Base-by-base conservation (phyloP, 1,140 invertebrate genomes). In the Drosophila melanica region DNA sequence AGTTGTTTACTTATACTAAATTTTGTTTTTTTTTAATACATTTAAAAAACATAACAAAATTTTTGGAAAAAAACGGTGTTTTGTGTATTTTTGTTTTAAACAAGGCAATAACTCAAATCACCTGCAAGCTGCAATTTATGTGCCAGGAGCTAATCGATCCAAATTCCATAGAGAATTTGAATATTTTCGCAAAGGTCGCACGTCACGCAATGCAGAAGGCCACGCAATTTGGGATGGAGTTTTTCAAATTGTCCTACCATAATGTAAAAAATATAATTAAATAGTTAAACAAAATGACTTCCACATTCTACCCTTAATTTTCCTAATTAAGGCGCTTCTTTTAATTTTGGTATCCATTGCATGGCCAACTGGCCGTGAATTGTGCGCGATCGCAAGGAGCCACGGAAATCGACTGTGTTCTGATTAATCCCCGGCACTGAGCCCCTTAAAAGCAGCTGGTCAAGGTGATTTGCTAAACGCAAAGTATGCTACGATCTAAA, bases 391-490 rank as follows among this genome's bases (percentile, higher is more conserved):
- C 69, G 70, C 71, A 68, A 44, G 23, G 48, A 60, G 57, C 84
- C 66, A 89, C 84, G 84, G 84, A 89, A 89, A 89, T 89, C 84
- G 68, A 35, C 20, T 87, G 73, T 75, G 23, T 45, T 67, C 75
- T 68, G 89, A 90, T 90, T 85, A 89, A 79, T 84, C 84, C 33
- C 67, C 27, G 35, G 81, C 89, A 90, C 75, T 79, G 89, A 90
- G 89, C 89, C 89, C 89, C 89, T 78, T 90, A 90, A 90, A 72
- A 72, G 71, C 81, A 90, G 76, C 84, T 75, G 78, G 81, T 59
- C 70, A 39, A 90, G 89, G 75, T 75, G 89, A 77, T 84, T 85
- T 80, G 77, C 71, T 73, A 74, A 89, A 89, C 80, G 51, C 45
- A 89, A 90, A 59, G 27, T 67, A 48, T 59, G 44, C 57, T 63